A percentile compares a stretch with the other conserved stretches of the same genome.
Evolutionary conservation across 1,140 invertebrate genomes (phyloP).

Genomic region (Drosophila lacteicornis): DNA sequence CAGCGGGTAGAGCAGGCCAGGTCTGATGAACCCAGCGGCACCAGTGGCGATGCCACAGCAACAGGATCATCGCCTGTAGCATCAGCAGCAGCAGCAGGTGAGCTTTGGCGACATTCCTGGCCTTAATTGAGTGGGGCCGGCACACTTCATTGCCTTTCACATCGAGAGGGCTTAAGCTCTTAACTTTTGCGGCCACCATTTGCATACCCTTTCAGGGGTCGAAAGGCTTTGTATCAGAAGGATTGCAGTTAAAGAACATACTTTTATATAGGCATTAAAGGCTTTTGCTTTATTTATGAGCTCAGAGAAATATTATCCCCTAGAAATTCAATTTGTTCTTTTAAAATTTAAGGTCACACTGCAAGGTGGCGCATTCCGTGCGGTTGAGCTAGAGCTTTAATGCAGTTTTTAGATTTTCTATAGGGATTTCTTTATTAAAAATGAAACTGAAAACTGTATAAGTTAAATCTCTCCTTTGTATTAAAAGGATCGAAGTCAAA

Average conservation of each 20-base stretch:
- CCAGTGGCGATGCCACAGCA: conserved; percentile 10
- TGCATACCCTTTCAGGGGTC: conserved; percentile 30
- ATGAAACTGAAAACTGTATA: no score
- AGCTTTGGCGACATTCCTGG: conserved; percentile 39
- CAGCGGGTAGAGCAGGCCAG: not conserved
- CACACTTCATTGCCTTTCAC: conserved; percentile 59
- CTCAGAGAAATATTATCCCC: not conserved
- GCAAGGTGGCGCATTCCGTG: no score
- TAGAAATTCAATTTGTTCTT: no score
- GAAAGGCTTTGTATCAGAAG: not conserved
- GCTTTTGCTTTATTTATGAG: not conserved
- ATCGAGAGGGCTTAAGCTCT: conserved; percentile 36
- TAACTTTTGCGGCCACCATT: conserved; percentile 39
- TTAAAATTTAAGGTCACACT: no score
- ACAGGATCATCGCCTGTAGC: conserved; percentile 9
- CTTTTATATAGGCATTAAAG: not conserved
- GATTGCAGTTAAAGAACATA: not conserved
- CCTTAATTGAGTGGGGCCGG: conserved; percentile 48
- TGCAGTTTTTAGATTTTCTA: no score
- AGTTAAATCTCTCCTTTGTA: no score
- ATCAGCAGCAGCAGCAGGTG: conserved; percentile 25
- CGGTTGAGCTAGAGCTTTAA: not conserved
- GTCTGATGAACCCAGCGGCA: conserved; percentile 15
- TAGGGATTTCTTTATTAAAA: no score
- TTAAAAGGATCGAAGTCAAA: no score